phyloP scores from a whole-genome alignment of 2,797 vertebrate genomes.

The Acomys russatus region DNA sequence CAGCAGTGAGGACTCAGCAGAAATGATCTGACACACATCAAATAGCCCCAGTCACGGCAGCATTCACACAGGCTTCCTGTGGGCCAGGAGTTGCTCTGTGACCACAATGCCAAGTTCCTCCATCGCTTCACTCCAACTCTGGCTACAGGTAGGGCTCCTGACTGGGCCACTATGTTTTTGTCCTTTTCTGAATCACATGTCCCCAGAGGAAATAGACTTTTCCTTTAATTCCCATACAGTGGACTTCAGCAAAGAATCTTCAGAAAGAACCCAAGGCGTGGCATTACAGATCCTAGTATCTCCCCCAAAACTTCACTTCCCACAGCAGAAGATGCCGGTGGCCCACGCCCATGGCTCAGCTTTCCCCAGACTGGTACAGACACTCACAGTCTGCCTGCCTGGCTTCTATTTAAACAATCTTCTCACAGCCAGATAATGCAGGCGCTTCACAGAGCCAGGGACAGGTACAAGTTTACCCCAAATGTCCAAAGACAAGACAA shows the following conservation, averaged over 20 bases:
- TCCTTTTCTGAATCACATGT: not conserved
- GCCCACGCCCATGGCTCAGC: not conserved
- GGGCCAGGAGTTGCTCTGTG: not conserved
- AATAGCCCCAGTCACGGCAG: not conserved
- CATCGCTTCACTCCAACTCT: not conserved
- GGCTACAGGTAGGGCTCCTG: not conserved
- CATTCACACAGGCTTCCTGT: not conserved
- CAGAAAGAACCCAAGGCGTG: not conserved
- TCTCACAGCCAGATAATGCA: conserved; percentile 34
- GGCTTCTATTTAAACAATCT: conserved; percentile 72
- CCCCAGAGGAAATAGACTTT: not conserved
- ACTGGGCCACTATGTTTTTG: not conserved
- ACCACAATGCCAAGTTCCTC: not conserved
- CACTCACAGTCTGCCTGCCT: not conserved
- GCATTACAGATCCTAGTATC: not conserved
- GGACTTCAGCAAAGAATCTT: not conserved
- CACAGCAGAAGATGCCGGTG: not conserved
- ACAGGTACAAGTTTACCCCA: conserved; percentile 64
- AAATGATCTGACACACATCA: not conserved
- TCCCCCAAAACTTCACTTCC: not conserved
- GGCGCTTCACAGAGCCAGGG: not conserved
- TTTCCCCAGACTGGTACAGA: conserved; percentile 40
- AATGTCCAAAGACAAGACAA: conserved; percentile 69
- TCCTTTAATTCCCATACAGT: not conserved
- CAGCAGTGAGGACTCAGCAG: not conserved